These are phyloP conservation scores for Melieria crassipennis DNA, from an alignment of 2,888 invertebrate species.

Conservation along the genomic window DNA sequence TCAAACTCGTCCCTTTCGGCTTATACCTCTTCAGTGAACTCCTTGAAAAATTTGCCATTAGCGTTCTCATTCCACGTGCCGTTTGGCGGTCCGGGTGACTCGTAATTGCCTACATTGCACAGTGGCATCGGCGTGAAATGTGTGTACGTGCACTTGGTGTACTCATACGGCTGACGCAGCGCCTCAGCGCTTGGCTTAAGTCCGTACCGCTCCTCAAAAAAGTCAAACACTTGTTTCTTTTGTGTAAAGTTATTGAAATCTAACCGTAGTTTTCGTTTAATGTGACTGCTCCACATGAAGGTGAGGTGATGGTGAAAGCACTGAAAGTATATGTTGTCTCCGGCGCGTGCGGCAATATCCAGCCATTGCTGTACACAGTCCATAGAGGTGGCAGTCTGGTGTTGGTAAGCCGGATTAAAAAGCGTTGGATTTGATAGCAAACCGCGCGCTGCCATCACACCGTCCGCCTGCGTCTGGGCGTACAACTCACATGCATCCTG, in stretches of 20 bases:
- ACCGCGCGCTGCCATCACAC: slow-evolving; percentile 93
- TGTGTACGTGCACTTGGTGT: slow-evolving; percentile 50
- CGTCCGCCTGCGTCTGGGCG: slow-evolving; percentile 76
- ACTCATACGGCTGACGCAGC: slow-evolving; percentile 33
- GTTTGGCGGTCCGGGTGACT: slow-evolving; percentile 16
- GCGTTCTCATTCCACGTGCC: slow-evolving; percentile 43
- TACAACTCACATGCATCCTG: slow-evolving; percentile 77
- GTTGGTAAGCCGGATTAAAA: slow-evolving; percentile 68
- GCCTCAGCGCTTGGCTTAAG: slow-evolving; percentile 58
- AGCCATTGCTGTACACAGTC: slow-evolving; percentile 87
- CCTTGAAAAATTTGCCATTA: slow-evolving; percentile 57
- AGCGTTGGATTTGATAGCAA: slow-evolving; percentile 91
- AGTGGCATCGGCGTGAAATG: slow-evolving; percentile 46
- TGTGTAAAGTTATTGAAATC: slow-evolving; percentile 81
- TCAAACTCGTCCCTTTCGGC: slow-evolving; percentile 45
- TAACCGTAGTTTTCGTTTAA: slow-evolving; percentile 77
- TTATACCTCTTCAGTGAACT: slow-evolving; percentile 46
- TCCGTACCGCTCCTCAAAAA: slow-evolving; percentile 72
- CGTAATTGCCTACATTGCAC: slow-evolving; percentile 32
- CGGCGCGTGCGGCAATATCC: slow-evolving; percentile 72
- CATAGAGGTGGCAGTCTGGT: slow-evolving; percentile 71
- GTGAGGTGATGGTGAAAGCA: slow-evolving; percentile 96
- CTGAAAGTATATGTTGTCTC: slow-evolving; percentile 77
- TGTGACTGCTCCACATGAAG: slow-evolving; percentile 90
- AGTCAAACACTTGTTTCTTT: slow-evolving; percentile 76